Evolutionary conservation across 2,888 invertebrate genomes (phyloP), one percentile per base, ranked within the genome.

Genomic region (Napeogenes inachia): DNA sequence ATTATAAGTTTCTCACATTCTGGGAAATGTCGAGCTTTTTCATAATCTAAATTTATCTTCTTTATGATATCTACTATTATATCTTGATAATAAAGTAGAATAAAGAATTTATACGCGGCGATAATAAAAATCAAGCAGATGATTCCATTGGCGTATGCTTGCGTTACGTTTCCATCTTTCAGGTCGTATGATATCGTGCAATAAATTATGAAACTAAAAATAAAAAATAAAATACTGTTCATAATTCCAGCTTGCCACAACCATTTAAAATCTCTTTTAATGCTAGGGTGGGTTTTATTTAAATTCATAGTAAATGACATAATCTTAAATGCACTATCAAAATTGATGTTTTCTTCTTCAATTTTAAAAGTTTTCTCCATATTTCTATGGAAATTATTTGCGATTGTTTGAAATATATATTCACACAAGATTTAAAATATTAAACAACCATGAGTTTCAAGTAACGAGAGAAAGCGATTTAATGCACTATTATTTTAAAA

Each of bases 61-160:
- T 6, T 12, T 6, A 42, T 42, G 5, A 42, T 10, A 0, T 64
- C 63, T 3, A 57, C 50, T 0, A 81, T 35, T 4, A 55, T 1
- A 0, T 70, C 60, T 53, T 73, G 75, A 59, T 79, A 70, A 42
- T 59, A 63, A 2, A 77, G 5, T 46, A 80, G 61, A 2, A 78
- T 59, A 13, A 62, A 59, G 32, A 71, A 42, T 42, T 42, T 61
- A 12, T 70, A 68, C 5, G 70, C 66, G 4, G 72, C 59, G 0
- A 71, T 65, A 46, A 47, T n/a, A n/a, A 68, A 70, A 42, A 71
- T 46, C 4, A 73, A 55, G 45, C 67, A 61, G 32, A 73, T 21
- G 8, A 69, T 62, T 13, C 72, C 73, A 55, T 73, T 73, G 8
- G 71, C 64, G 54, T 71, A 73, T 2, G 70, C 70, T 57, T 70